These are phyloP conservation scores for Scrobipalpa atriplicella DNA, from an alignment of 2,888 invertebrate genomes.

Conservation along the genomic window DNA sequence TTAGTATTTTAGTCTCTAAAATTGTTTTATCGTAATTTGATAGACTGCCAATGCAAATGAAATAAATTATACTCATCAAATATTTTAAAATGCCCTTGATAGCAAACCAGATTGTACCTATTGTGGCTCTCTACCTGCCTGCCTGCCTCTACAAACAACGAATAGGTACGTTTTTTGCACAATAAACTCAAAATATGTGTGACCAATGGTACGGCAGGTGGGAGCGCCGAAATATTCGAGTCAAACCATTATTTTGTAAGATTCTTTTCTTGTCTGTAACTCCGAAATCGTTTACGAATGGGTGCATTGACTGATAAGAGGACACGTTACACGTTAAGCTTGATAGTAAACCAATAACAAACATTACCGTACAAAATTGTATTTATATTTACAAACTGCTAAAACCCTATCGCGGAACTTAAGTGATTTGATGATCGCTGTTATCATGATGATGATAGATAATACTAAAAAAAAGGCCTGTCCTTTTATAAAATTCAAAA, in stretches of 20 bases:
- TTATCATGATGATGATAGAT: too few species aligned
- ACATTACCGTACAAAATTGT: conserved; percentile 34
- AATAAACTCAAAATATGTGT: conserved; percentile 19
- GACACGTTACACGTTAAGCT: conserved; percentile 40
- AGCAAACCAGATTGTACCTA: conserved; percentile 8
- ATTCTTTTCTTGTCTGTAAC: conserved; percentile 17
- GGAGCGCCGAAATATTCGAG: conserved; percentile 5
- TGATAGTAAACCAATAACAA: conserved; percentile 39
- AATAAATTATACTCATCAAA: not conserved
- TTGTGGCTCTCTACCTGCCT: conserved; percentile 20
- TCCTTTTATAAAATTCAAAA: too few species aligned
- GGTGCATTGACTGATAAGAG: conserved; percentile 72
- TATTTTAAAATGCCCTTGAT: conserved; percentile 22
- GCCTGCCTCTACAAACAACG: conserved; percentile 8
- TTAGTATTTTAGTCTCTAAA: not conserved
- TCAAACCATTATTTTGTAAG: not conserved
- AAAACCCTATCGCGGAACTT: conserved; percentile 35
- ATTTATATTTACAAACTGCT: conserved; percentile 39
- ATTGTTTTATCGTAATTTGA: not conserved
- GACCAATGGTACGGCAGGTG: conserved; percentile 19
- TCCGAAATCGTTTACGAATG: conserved; percentile 29
- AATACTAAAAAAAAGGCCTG: too few species aligned
- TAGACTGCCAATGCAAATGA: not conserved
- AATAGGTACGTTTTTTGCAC: conserved; percentile 23
- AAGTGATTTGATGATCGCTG: conserved; percentile 7